Evolutionary conservation across 2,113 vertebrate species (phyloP).

Genomic region (Nannospalax galili): DNA sequence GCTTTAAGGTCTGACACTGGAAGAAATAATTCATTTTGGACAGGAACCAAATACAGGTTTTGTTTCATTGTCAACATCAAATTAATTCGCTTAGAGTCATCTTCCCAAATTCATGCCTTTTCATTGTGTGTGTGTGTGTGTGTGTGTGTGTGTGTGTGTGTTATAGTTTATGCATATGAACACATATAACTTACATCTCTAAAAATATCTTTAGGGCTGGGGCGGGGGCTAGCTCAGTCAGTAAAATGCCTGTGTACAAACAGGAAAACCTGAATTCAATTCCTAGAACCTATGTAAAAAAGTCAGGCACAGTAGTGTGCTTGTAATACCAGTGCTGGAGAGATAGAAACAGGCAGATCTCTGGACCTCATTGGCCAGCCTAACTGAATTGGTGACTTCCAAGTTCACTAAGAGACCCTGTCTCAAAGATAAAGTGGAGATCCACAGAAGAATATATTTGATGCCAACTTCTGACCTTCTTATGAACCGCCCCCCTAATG

Average conservation of each 20-base stretch:
- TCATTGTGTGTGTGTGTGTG: background rate
- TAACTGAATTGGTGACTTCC: background rate
- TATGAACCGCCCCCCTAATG: background rate
- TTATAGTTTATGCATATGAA: no score
- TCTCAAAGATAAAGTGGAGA: background rate
- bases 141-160: background rate
- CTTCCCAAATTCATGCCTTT: background rate
- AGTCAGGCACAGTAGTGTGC: no score
- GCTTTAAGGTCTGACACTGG: background rate
- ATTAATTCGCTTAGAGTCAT: background rate
- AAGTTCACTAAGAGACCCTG: background rate
- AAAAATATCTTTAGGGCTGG: background rate
- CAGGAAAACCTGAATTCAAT: background rate
- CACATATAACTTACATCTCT: background rate
- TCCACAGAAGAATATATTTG: background rate
- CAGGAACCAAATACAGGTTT: background rate
- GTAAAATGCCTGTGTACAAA: background rate
- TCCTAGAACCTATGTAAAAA: background rate
- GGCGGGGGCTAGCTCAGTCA: background rate
- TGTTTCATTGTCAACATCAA: background rate
- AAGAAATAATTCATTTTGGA: slow-evolving; percentile 26
- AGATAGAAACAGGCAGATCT: background rate
- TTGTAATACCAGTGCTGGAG: background rate
- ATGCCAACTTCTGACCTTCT: background rate
- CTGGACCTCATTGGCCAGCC: no score